Conservation (phyloP, 2,888 invertebrate species). For the Monochamus alternatus region DNA sequence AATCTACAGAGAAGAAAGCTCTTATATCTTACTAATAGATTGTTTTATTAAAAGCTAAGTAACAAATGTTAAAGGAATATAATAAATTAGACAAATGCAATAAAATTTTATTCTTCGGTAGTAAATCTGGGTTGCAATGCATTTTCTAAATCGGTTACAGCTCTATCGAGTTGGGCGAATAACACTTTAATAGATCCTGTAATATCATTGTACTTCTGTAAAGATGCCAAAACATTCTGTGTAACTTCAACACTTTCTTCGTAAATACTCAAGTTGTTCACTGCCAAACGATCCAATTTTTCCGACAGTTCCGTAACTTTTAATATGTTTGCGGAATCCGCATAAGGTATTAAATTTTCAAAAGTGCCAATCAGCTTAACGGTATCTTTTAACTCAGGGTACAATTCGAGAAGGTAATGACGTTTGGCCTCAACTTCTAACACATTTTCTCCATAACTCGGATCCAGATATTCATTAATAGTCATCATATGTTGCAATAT, state of each 20-base stretch:
- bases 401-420: conserved; percentile 70
- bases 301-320: conserved; percentile 69
- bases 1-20: background rate
- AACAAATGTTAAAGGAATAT: conserved; percentile 10
- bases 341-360: conserved; percentile 67
- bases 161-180: conserved; percentile 70
- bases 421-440: conserved; percentile 70
- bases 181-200: conserved; percentile 71
- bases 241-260: conserved; percentile 68
- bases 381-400: conserved; percentile 70
- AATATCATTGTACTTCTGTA: conserved; percentile 72
- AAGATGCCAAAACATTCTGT: conserved; percentile 67
- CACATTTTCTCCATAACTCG: conserved; percentile 69
- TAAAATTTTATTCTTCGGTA: conserved; percentile 56
- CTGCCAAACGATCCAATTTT: conserved; percentile 69
- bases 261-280: conserved; percentile 68
- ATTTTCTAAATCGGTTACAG: conserved; percentile 70
- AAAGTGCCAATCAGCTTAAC: conserved; percentile 67
- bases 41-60: conserved; percentile 8
- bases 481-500: conserved; percentile 70
- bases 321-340: conserved; percentile 69
- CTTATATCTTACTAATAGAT: conserved; percentile 4
- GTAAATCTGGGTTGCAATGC: conserved; percentile 66
- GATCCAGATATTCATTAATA: conserved; percentile 71
- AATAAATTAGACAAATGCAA: background rate